These are phyloP conservation scores for Rhinoraja longicauda DNA, from an alignment of 2,797 vertebrate genomes.

Conservation along the genomic window DNA sequence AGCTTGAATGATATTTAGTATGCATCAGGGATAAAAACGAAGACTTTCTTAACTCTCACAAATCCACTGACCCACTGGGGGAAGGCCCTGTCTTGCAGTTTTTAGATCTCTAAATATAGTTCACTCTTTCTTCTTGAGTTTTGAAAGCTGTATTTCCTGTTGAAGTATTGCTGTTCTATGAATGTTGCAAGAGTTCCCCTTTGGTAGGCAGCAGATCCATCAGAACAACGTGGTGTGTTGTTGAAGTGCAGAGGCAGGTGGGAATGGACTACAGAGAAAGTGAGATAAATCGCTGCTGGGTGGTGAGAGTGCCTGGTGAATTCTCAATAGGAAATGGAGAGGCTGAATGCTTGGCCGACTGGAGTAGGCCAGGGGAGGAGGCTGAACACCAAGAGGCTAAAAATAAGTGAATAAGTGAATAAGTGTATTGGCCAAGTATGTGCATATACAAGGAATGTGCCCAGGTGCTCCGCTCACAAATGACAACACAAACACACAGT, in stretches of 20 bases:
- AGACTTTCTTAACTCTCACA: neutral
- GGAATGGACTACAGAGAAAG: neutral
- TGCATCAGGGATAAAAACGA: neutral
- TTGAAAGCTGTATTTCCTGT: slow-evolving; percentile 5
- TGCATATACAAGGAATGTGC: too few species aligned
- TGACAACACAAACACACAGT: too few species aligned
- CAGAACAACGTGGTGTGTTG: neutral
- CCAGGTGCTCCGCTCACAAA: too few species aligned
- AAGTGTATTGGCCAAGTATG: too few species aligned
- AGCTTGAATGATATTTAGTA: neutral
- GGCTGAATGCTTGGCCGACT: neutral
- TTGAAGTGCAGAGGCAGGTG: neutral
- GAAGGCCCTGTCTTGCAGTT: neutral
- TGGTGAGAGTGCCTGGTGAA: neutral
- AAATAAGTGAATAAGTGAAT: too few species aligned
- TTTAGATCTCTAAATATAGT: slow-evolving; percentile 9
- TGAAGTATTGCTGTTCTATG: neutral
- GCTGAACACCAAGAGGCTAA: neutral
- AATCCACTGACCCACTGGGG: neutral
- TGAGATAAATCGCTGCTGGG: neutral
- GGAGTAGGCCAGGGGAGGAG: neutral
- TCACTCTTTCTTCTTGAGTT: neutral
- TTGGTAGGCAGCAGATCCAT: neutral
- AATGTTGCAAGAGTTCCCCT: neutral
- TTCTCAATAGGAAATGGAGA: slow-evolving; percentile 1